These are phyloP conservation scores for Galaxea fascicularis DNA, from an alignment of 92 coral and sea anemone species.

Conservation along the genomic window DNA sequence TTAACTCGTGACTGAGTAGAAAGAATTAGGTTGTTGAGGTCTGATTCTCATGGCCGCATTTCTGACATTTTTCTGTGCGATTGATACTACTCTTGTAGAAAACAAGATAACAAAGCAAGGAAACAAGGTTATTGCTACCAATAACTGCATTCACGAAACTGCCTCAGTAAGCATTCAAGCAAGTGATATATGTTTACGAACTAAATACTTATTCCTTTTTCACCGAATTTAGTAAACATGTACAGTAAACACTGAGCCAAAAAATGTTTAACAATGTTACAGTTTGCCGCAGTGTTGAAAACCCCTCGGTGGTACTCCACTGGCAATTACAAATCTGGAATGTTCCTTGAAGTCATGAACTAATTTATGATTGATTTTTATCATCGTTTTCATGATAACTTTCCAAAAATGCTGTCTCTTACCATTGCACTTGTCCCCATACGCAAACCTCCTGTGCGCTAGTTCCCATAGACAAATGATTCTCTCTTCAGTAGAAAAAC, in stretches of 20 bases:
- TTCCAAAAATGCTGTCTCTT: slow-evolving; percentile 42
- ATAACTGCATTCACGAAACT: background rate
- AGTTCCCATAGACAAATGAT: background rate
- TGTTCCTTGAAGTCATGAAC: slow-evolving; percentile 25
- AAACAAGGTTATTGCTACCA: background rate
- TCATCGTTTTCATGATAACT: slow-evolving; percentile 19
- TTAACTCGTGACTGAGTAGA: background rate
- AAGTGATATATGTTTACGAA: too few species aligned
- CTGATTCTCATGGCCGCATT: too few species aligned
- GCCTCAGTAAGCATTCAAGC: too few species aligned
- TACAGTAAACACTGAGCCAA: background rate
- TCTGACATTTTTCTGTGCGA: background rate
- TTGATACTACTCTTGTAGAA: background rate
- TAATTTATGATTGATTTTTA: slow-evolving; percentile 12
- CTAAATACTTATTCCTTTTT: too few species aligned
- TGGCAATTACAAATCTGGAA: slow-evolving; percentile 12
- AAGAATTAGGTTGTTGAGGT: slow-evolving; percentile 25
- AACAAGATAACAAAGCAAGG: background rate
- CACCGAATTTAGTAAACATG: too few species aligned
- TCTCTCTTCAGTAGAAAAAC: background rate
- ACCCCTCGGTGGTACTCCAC: slow-evolving; percentile 16
- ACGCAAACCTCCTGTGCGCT: slow-evolving; percentile 3
- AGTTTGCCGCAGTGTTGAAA: slow-evolving; percentile 27
- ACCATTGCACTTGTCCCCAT: slow-evolving; percentile 14
- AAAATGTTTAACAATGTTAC: slow-evolving; percentile 6